Base-by-base conservation (phyloP, 2,113 vertebrate genomes). In the Apeltes quadracus region DNA sequence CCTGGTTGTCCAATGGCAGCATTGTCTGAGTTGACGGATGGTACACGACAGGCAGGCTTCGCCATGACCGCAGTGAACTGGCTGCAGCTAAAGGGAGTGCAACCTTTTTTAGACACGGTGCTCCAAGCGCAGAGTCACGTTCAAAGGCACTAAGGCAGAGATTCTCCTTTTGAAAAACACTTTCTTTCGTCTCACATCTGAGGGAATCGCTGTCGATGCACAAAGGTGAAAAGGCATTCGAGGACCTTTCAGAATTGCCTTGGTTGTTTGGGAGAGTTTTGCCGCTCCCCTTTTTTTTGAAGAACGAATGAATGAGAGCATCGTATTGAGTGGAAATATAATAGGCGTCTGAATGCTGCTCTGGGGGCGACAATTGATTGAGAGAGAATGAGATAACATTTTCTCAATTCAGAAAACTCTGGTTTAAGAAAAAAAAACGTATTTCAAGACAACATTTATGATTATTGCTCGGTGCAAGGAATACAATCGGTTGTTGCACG, bases 281-380 rank as follows among this genome's bases (percentile, higher is more conserved):
- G 2, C 56, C 7, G 1, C 43, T 69, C 25, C 51, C 3, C 6
- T 44, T 46, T 46, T 50, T 51, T 79, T 77, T 61, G 58, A 75
- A 58, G 72, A 61, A 54, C 67, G 57, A 78, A 68, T 85, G 70
- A 89, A 81, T 63, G 63, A 69, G 72, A 80, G 78, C 73, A 56
- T 73, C 68, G 66, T 56, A 72, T 66, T 81, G 76, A 78, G 67
- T 72, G 79, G 68, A 79, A 76, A 75, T 86, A 54, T 75, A 86
- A 83, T 69, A 70, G 84, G 25, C 27, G 29, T 66, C 44, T 84
- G 75, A 81, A 81, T 83, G 68, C 64, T 76, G 34, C 66, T 75
- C 70, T 79, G 50, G 78, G 46, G 61, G 18, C 34, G 25, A 54
- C 70, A 77, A 86, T 57, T 78, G 86, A 86, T 68, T 83, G 75